These are phyloP conservation scores for Neopelma chrysocephalum DNA, from an alignment of 2,797 vertebrate species.

Conservation along the genomic window DNA sequence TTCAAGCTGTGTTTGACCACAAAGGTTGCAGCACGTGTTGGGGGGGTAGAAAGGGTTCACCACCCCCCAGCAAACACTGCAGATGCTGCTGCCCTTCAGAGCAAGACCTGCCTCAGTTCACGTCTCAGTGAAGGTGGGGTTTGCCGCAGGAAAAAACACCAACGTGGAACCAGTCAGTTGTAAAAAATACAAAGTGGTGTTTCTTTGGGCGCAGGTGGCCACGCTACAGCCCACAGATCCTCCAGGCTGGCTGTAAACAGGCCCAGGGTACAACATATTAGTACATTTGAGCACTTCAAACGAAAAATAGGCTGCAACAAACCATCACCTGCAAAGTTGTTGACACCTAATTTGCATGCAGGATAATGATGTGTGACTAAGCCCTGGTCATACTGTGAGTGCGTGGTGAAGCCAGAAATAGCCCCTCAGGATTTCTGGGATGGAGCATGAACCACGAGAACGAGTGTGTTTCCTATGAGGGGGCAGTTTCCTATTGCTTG, in stretches of 20 bases:
- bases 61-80: background rate
- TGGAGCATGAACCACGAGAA: background rate
- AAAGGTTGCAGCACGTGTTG: rapidly evolving
- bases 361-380: constrained; percentile 47
- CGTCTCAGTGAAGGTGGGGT: background rate
- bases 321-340: constrained; percentile 44
- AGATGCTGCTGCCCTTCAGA: background rate
- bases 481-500: background rate
- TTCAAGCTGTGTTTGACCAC: background rate
- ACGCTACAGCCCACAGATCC: background rate
- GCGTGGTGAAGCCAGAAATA: constrained; percentile 8
- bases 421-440: background rate
- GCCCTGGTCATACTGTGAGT: background rate
- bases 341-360: constrained; percentile 3
- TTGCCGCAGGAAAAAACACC: constrained; percentile 17
- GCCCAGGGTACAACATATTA: background rate
- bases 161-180: background rate
- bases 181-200: background rate
- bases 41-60: background rate
- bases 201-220: constrained; percentile 10
- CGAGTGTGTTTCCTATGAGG: background rate
- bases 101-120: background rate
- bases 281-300: background rate
- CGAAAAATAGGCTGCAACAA: background rate
- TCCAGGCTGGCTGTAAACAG: background rate